Evolutionary conservation across 2,888 invertebrate species (phyloP).

Genomic region (Eupithecia subfuscata): DNA sequence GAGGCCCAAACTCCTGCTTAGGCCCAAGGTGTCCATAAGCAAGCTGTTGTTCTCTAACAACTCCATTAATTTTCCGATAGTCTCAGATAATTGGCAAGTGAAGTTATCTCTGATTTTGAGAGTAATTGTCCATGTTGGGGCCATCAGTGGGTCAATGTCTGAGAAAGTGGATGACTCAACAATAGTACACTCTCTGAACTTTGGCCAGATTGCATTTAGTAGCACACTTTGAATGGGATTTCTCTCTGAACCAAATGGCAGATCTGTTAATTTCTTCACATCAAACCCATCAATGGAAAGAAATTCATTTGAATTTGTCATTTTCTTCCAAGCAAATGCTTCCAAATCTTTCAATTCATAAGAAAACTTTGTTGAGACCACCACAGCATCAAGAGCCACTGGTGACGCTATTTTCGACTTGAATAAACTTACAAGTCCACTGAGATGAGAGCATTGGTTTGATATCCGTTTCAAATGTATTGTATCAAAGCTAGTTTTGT

Average conservation of each 20-base stretch:
- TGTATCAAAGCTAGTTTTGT: slow-evolving; percentile 94
- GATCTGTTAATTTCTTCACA: slow-evolving; percentile 74
- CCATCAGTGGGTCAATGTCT: slow-evolving; percentile 92
- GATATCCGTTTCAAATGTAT: slow-evolving; percentile 93
- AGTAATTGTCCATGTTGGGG: slow-evolving; percentile 91
- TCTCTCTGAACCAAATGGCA: slow-evolving; percentile 94
- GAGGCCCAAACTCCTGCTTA: slow-evolving; percentile 76
- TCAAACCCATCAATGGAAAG: slow-evolving; percentile 79
- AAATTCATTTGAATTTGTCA: slow-evolving; percentile 72
- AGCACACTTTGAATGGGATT: slow-evolving; percentile 92
- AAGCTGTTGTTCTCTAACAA: slow-evolving; percentile 83
- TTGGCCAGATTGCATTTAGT: slow-evolving; percentile 93
- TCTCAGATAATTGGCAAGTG: slow-evolving; percentile 90
- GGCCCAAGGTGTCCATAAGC: slow-evolving; percentile 77
- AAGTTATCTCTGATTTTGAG: slow-evolving; percentile 87
- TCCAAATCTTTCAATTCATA: slow-evolving; percentile 87
- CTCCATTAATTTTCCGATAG: slow-evolving; percentile 88
- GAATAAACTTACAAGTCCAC: slow-evolving; percentile 93
- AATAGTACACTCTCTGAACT: slow-evolving; percentile 92
- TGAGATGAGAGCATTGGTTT: slow-evolving; percentile 91
- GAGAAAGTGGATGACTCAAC: slow-evolving; percentile 94
- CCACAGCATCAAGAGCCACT: slow-evolving; percentile 85
- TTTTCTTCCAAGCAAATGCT: slow-evolving; percentile 86
- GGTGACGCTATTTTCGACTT: slow-evolving; percentile 93
- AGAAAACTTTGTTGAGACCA: slow-evolving; percentile 90